Evolutionary conservation across 1,140 invertebrate genomes (phyloP).

Genomic region (Muscidifurax raptorellus): DNA sequence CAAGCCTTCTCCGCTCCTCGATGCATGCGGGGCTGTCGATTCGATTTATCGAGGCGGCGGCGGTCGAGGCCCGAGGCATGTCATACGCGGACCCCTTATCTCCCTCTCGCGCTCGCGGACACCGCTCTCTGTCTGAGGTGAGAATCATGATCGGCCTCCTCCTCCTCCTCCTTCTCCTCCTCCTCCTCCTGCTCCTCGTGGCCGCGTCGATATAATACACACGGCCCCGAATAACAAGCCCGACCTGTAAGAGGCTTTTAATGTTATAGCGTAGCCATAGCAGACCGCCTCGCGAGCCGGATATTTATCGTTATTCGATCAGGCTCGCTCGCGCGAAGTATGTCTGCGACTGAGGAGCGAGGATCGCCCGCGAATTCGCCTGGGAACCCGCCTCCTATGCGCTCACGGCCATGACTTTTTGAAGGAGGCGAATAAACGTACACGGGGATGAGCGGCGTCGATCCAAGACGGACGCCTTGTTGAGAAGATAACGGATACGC

Average conservation of each 20-base stretch:
- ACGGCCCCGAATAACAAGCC: conserved; percentile 61
- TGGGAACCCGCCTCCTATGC: conserved; percentile 34
- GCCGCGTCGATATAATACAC: conserved; percentile 60
- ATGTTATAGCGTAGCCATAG: conserved; percentile 63
- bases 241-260: conserved; percentile 73
- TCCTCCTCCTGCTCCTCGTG: too few species aligned
- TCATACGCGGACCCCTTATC: conserved; percentile 72
- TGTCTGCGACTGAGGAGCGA: conserved; percentile 14
- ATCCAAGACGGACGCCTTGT: conserved; percentile 41
- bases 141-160: conserved; percentile 68
- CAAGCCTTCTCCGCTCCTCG: not conserved
- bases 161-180: too few species aligned
- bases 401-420: not conserved
- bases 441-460: conserved; percentile 30
- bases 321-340: conserved; percentile 54
- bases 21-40: conserved; percentile 40
- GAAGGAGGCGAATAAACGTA: not conserved
- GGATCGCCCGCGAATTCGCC: conserved; percentile 31
- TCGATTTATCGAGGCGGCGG: conserved; percentile 55
- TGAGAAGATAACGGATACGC: conserved; percentile 43
- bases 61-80: conserved; percentile 59
- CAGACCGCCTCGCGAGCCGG: conserved; percentile 48
- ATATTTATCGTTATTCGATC: conserved; percentile 73
- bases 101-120: conserved; percentile 49
- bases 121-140: conserved; percentile 45